Evolutionary conservation across 2,797 vertebrate species (phyloP).

Genomic region (Sebastes itinus): DNA sequence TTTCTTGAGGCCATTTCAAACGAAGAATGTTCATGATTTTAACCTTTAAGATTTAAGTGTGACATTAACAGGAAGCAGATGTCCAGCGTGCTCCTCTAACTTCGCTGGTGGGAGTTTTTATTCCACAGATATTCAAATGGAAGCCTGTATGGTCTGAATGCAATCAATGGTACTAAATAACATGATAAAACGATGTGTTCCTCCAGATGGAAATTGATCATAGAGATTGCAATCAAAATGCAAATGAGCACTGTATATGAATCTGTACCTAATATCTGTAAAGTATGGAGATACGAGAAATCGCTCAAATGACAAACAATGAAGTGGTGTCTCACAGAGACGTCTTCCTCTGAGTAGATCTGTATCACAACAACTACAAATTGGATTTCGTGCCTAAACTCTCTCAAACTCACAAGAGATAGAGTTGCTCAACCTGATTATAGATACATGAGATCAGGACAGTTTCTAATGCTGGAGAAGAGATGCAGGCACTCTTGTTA

Average conservation of each 20-base stretch:
- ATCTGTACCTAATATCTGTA: neutral
- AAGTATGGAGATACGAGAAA: neutral
- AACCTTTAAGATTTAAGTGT: constrained; percentile 9
- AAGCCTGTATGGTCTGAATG: neutral
- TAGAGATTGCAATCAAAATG: constrained; percentile 46
- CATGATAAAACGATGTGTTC: neutral
- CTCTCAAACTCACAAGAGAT: constrained; percentile 22
- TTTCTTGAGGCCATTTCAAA: constrained; percentile 32
- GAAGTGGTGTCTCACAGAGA: neutral
- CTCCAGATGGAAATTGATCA: constrained; percentile 15
- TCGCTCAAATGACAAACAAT: constrained; percentile 9
- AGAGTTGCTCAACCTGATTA: constrained; percentile 24
- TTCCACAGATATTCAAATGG: constrained; percentile 13
- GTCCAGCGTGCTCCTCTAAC: neutral
- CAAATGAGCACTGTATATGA: constrained; percentile 28
- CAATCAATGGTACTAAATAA: constrained; percentile 16
- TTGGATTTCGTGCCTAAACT: constrained; percentile 44
- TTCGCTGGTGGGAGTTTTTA: neutral
- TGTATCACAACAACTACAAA: constrained; percentile 39
- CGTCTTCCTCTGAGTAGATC: constrained; percentile 1
- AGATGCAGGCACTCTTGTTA: neutral
- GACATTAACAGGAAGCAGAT: neutral
- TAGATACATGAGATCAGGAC: constrained; percentile 36
- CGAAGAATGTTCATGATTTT: neutral
- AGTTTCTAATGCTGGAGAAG: constrained; percentile 20